Evolutionary conservation across 92 coral and sea anemone genomes (phyloP).

Genomic region (Siderastrea siderea): DNA sequence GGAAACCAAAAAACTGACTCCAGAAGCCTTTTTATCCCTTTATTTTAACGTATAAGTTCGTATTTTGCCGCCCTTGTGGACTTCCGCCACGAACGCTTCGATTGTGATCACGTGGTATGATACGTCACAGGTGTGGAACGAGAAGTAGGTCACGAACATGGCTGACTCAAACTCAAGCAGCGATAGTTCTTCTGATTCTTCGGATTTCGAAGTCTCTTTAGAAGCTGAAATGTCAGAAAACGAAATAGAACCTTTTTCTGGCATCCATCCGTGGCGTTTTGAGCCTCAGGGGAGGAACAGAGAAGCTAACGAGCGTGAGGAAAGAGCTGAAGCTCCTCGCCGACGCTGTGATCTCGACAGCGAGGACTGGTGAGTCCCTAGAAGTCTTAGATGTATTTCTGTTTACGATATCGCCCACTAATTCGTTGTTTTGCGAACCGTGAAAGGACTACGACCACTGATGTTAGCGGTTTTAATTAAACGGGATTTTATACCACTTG

Average conservation of each 20-base stretch:
- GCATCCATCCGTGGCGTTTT: neutral
- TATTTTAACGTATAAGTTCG: neutral
- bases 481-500: too few relatives aligned
- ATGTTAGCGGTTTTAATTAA: too few relatives aligned
- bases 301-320: neutral
- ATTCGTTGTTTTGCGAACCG: too few relatives aligned
- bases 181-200: neutral
- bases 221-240: neutral
- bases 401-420: too few relatives aligned
- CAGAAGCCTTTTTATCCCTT: neutral
- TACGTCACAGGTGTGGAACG: constrained; percentile 16
- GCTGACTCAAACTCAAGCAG: neutral
- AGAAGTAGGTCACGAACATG: neutral
- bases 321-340: neutral
- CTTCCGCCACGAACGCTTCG: constrained; percentile 3
- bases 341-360: constrained; percentile 3
- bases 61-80: neutral
- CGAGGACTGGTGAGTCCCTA: neutral
- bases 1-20: neutral
- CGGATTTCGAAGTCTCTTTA: neutral
- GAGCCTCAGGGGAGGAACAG: neutral
- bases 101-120: neutral
- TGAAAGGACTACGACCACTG: too few relatives aligned
- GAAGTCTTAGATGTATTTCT: too few relatives aligned
- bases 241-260: neutral